Percentiles rank a stretch among this genome's conserved stretches.
These are phyloP conservation scores for Spinus pinus DNA, from an alignment of 2,797 vertebrate species.

Conservation along the genomic window DNA sequence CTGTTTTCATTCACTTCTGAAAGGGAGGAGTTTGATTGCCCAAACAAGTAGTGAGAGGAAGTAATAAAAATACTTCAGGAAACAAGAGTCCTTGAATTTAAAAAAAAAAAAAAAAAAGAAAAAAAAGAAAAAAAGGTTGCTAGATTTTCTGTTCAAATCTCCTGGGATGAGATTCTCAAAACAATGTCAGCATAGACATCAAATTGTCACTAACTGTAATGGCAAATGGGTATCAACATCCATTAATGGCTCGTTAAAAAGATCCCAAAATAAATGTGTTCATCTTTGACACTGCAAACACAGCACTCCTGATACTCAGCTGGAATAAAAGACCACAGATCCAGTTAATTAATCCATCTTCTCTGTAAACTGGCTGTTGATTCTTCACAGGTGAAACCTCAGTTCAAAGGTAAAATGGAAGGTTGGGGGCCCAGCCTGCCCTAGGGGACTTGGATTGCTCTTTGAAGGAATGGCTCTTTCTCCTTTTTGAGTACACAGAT, in stretches of 20 bases:
- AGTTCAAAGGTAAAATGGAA: neutral
- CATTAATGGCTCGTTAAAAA: neutral
- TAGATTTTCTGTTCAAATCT: neutral
- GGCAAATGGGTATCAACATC: neutral
- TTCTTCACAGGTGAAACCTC: neutral
- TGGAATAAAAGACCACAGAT: neutral
- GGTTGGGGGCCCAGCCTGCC: neutral
- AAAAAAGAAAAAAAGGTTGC: neutral
- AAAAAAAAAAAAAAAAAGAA: neutral
- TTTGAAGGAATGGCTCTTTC: neutral
- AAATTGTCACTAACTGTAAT: neutral
- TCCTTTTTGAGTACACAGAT: neutral
- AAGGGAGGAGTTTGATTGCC: neutral
- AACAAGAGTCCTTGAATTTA: neutral
- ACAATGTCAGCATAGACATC: neutral
- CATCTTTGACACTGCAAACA: neutral
- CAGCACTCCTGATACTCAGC: neutral
- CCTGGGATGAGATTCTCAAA: neutral
- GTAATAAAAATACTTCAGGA: neutral
- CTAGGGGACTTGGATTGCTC: neutral
- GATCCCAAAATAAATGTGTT: neutral
- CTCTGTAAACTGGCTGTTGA: neutral
- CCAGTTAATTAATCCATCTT: neutral
- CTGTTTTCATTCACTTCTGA: neutral
- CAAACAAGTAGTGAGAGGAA: slow-evolving; percentile 1